phyloP scores from a whole-genome alignment of 1,140 invertebrate genomes.

The Drosophila lini region DNA sequence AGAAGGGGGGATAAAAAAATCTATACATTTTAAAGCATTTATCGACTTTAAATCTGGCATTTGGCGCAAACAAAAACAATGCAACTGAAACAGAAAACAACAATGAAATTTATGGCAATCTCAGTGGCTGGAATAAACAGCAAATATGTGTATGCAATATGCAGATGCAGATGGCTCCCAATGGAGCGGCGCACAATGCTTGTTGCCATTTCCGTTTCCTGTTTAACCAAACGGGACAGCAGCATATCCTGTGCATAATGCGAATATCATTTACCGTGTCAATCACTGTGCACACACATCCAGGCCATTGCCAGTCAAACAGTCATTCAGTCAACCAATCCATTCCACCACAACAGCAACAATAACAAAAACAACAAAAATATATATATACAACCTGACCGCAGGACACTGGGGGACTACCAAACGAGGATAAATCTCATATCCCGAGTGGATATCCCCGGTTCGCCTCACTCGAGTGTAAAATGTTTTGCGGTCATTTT shows the following conservation, averaged over 20 bases:
- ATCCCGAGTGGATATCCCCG: constrained; percentile 32
- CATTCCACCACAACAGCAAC: constrained; percentile 2
- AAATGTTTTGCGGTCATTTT: constrained; percentile 83
- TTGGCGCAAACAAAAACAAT: constrained; percentile 32
- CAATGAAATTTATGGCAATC: constrained; percentile 49
- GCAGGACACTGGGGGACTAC: constrained; percentile 10
- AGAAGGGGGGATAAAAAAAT: neutral
- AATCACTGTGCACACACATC: constrained; percentile 59
- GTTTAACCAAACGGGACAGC: constrained; percentile 62
- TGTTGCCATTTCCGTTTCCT: constrained; percentile 82
- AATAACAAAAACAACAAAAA: constrained; percentile 27
- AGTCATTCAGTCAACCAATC: constrained; percentile 29
- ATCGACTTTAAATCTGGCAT: constrained; percentile 49
- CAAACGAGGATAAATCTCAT: constrained; percentile 16
- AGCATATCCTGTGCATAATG: constrained; percentile 77
- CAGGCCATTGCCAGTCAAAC: constrained; percentile 53
- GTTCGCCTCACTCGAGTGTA: constrained; percentile 64
- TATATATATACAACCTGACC: constrained; percentile 25
- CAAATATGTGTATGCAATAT: constrained; percentile 61
- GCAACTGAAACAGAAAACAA: constrained; percentile 20
- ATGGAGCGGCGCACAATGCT: constrained; percentile 63
- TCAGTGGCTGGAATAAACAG: constrained; percentile 59
- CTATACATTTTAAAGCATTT: constrained; percentile 43
- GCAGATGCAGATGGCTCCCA: constrained; percentile 54
- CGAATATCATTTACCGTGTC: constrained; percentile 81